Base-by-base conservation (phyloP, 2,113 vertebrate genomes). In the Hystrix cristata region DNA sequence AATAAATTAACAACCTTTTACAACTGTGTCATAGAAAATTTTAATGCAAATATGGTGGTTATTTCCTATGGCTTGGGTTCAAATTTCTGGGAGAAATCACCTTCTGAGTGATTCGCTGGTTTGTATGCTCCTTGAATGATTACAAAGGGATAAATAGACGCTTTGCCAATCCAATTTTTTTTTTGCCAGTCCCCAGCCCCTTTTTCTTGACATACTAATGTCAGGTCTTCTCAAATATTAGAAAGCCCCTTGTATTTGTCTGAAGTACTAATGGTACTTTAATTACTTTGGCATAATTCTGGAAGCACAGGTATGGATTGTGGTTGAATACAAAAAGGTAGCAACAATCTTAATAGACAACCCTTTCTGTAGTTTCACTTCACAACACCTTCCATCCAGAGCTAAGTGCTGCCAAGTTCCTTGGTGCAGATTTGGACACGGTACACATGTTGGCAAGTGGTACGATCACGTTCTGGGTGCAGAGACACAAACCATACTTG, bases 151-250 rank as follows among this genome's bases (percentile, higher is more conserved):
- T 71, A 27, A 83, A 43, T 29, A 76, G 31, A 10, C 27, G 51
- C 5, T 38, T 60, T 25, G 11, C 0, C 27, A 87, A 4, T 3
- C 4, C 10, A 79, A 31, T 43, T 60, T 4, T 53, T 59, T 4
- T 59, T n/a, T 80, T 34, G 0, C 9, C 4, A 83, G 7, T 5
- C 48, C 2, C 1, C 23, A 62, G 19, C 0, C 12, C 6, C 19
- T 55, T 87, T n/a, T 25, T 59, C 9, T 23, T 72, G 15, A 5
- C 38, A 74, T 62, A 87, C 71, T 64, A 57, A 71, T 53, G 34
- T 2, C n/a, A 78, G 38, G 5, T 80, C 29, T 62, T 9, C 51
- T 90, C 10, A 72, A 31, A 6, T 94, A 72, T 65, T 82, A 79
- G 7, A 72, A 83, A 46, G 29, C 71, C 2, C 0, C 23, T 85